Base-by-base conservation (phyloP, 2,113 vertebrate genomes). In the Myiozetetes cayanensis region DNA sequence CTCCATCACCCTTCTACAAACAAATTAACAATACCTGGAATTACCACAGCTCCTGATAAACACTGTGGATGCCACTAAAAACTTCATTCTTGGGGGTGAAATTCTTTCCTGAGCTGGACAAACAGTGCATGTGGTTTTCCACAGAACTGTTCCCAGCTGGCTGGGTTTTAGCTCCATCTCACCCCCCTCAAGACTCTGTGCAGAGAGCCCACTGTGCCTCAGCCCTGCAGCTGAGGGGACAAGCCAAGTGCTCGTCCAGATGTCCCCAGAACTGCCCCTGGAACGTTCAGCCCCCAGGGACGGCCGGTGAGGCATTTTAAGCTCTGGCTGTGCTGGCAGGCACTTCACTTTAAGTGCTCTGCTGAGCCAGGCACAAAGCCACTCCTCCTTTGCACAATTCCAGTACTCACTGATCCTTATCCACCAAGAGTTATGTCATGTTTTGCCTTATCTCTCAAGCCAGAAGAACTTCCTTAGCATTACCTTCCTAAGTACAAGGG, bases 401-500 rank as follows among this genome's bases (percentile, higher is more conserved):
- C 14, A 96, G 85, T 24, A 62, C 81, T 87, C 59, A 43, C 37
- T 12, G 24, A 86, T 86, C 50, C 86, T 80, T 74, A 80, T 58
- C 78, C 75, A 63, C 68, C 67, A 76, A 43, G 55, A 93, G 80
- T 95, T 68, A 87, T 44, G 87, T 82, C 89, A 74, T 93, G 8
- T 52, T 72, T 87, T 61, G 84, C 89, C 84, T 89, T 96, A 96
- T 90, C 89, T 76, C 87, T 31, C 67, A 46, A 89, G 71, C 89
- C 87, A 96, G 52, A 74, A 93, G 49, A 94, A 87, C 61, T 95
- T 91, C 74, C 87, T 87, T 9, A 41, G 55, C 44, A 37, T 21
- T 43, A 70, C 81, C 86, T 87, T 44, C 50, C 30, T 15, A 82
- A 81, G 35, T 6, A 62, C 71, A 79, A 83, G 46, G 61, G 46